Evolutionary conservation across 2,797 vertebrate species (phyloP).

Genomic region (Gambusia yucatana): DNA sequence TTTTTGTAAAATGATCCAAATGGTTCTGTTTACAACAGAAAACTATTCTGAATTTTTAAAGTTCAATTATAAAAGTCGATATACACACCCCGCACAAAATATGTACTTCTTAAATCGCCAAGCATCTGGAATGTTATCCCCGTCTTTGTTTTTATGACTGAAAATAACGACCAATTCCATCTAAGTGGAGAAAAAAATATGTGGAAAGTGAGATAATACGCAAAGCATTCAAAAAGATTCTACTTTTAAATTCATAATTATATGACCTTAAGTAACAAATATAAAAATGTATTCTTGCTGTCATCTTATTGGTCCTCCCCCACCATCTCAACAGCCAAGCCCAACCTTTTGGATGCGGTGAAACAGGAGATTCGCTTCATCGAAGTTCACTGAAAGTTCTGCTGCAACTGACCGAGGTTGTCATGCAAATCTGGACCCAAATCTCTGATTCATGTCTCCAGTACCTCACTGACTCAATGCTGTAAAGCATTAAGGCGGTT

Average conservation of each 20-base stretch:
- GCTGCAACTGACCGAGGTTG: not conserved
- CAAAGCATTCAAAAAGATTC: not conserved
- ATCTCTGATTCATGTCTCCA: not conserved
- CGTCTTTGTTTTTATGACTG: not conserved
- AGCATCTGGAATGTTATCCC: not conserved
- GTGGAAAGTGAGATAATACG: not conserved
- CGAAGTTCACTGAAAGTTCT: not conserved
- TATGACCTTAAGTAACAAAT: not conserved
- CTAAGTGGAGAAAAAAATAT: not conserved
- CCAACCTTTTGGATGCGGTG: not conserved
- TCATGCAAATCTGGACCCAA: not conserved
- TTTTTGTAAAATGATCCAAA: not conserved
- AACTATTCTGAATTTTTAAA: not conserved
- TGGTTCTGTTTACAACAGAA: not conserved
- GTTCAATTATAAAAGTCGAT: not conserved
- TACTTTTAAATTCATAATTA: not conserved
- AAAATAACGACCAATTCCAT: not conserved
- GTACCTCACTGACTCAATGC: not conserved
- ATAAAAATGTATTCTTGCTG: too few relatives aligned
- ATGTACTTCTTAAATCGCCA: not conserved
- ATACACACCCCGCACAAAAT: not conserved
- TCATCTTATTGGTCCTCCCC: too few relatives aligned
- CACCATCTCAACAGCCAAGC: not conserved
- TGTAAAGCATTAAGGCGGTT: not conserved
- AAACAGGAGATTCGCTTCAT: not conserved